phyloP scores from a whole-genome alignment of 2,113 vertebrate species.

The Serilophus lunatus region DNA sequence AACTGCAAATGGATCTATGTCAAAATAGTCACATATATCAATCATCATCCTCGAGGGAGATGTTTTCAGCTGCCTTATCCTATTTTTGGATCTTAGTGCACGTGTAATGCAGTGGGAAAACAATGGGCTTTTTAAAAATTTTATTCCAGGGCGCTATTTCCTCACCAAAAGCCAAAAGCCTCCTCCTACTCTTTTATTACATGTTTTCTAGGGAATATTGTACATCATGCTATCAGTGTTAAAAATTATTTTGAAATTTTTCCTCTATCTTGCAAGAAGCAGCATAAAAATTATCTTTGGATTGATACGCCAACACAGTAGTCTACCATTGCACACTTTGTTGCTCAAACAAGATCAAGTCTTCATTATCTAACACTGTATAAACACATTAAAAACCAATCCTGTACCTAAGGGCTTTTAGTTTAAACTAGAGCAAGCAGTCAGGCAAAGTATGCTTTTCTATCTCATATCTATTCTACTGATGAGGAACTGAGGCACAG shows the following conservation, averaged over 20 bases:
- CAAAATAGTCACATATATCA: background rate
- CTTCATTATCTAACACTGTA: background rate
- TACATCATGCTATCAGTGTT: background rate
- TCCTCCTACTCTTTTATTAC: background rate
- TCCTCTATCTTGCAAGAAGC: background rate
- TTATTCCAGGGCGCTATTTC: background rate
- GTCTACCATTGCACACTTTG: background rate
- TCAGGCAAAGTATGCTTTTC: background rate
- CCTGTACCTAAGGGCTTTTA: background rate
- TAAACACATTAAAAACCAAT: slow-evolving; percentile 42
- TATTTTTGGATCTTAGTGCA: background rate
- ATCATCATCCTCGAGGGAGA: background rate
- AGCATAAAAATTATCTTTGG: background rate
- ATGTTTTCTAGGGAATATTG: background rate
- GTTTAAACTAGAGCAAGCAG: background rate
- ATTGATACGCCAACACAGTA: background rate
- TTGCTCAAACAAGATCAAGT: slow-evolving; percentile 9
- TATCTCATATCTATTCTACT: background rate
- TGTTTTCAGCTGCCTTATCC: background rate
- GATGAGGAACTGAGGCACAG: background rate
- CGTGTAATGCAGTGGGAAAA: background rate
- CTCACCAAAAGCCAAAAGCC: background rate
- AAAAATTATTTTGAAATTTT: background rate
- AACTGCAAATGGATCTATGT: background rate
- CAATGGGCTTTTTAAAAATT: background rate